Percentiles rank a stretch among this genome's conserved stretches.
phyloP scores from a whole-genome alignment of 2,888 invertebrate genomes.

The Baronia brevicornis region DNA sequence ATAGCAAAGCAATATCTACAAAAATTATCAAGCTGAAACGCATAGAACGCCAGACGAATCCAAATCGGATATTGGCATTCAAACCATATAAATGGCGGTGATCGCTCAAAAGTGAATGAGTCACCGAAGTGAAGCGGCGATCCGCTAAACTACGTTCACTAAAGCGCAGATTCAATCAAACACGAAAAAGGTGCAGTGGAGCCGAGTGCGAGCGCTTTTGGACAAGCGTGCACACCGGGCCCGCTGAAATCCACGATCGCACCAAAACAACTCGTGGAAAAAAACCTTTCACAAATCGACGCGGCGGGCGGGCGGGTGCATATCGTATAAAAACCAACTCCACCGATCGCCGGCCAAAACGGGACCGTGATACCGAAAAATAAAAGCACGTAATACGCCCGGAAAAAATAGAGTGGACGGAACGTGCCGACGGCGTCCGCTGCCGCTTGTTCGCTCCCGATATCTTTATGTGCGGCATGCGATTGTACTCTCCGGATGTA shows the following conservation, averaged over 20 bases:
- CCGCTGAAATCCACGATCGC: slow-evolving; percentile 61
- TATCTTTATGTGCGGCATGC: slow-evolving; percentile 44
- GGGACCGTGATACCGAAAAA: slow-evolving; percentile 74
- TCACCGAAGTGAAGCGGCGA: slow-evolving; percentile 50
- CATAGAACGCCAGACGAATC: slow-evolving; percentile 21
- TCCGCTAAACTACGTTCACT: slow-evolving; percentile 66
- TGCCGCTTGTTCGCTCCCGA: slow-evolving; percentile 38
- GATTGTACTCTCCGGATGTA: slow-evolving; percentile 1
- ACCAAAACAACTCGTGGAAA: slow-evolving; percentile 69
- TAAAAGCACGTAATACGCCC: slow-evolving; percentile 64
- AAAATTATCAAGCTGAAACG: not conserved
- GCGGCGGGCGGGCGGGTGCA: slow-evolving; percentile 39
- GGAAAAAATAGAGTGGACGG: slow-evolving; percentile 63
- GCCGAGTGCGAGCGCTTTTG: slow-evolving; percentile 60
- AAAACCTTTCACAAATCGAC: slow-evolving; percentile 70
- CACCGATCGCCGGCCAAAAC: slow-evolving; percentile 69
- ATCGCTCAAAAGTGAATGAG: slow-evolving; percentile 58
- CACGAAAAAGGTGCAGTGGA: slow-evolving; percentile 51
- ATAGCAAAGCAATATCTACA: not conserved
- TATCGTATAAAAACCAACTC: slow-evolving; percentile 69
- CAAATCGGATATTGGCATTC: slow-evolving; percentile 35
- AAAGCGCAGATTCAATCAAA: slow-evolving; percentile 72
- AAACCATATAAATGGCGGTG: slow-evolving; percentile 36
- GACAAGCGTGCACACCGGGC: slow-evolving; percentile 58
- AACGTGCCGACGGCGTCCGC: slow-evolving; percentile 32